These are phyloP conservation scores for Microchirus variegatus DNA, from an alignment of 2,797 vertebrate genomes.

Conservation along the genomic window DNA sequence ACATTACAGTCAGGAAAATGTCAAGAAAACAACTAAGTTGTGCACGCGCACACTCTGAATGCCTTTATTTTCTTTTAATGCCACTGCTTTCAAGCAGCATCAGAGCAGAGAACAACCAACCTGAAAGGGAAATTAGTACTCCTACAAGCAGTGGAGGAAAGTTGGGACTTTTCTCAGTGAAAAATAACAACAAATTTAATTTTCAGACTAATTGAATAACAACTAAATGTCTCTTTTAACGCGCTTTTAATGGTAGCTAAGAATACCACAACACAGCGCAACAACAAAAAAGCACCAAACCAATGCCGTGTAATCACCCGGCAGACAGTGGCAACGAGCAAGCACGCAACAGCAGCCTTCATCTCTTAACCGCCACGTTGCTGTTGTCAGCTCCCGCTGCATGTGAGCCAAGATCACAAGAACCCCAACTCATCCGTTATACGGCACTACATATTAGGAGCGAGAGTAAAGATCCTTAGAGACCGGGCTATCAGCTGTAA, in stretches of 20 bases:
- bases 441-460: slow-evolving; percentile 55
- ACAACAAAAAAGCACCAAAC: slow-evolving; percentile 7
- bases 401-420: slow-evolving; percentile 44
- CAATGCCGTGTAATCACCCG: neutral
- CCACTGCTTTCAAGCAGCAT: slow-evolving; percentile 18
- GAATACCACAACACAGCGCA: slow-evolving; percentile 3
- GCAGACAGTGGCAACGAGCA: slow-evolving; percentile 13
- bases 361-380: slow-evolving; percentile 41
- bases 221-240: neutral
- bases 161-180: slow-evolving; percentile 16
- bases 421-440: slow-evolving; percentile 60
- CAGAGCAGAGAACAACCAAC: slow-evolving; percentile 20
- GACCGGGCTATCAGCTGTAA: slow-evolving; percentile 66
- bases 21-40: slow-evolving; percentile 4
- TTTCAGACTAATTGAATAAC: slow-evolving; percentile 4
- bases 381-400: slow-evolving; percentile 38
- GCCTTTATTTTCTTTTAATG: slow-evolving; percentile 15
- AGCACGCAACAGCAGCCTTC: slow-evolving; percentile 26
- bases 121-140: slow-evolving; percentile 36
- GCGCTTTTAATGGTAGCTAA: slow-evolving; percentile 18
- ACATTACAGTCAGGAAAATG: slow-evolving; percentile 4
- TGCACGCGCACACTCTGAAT: neutral
- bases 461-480: slow-evolving; percentile 61
- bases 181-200: slow-evolving; percentile 10
- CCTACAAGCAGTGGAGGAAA: slow-evolving; percentile 1